Conservation (phyloP, 1,140 invertebrate genomes). For the Drosophila tristis region DNA sequence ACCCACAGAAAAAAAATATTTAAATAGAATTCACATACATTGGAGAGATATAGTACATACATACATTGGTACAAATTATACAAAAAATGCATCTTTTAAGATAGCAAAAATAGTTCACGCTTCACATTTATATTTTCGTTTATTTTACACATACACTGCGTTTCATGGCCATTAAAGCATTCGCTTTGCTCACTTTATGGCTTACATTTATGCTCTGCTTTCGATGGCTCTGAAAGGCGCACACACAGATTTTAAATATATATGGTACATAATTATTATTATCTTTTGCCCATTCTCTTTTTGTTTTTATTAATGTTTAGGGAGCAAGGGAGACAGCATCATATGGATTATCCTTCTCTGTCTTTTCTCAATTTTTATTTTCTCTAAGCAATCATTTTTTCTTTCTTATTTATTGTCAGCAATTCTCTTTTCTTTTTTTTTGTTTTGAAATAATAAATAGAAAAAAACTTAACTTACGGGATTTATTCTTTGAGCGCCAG, state of each 20-base stretch:
- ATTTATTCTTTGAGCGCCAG: slow-evolving; percentile 24
- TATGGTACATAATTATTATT: slow-evolving; percentile 7
- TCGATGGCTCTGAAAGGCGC: slow-evolving; percentile 12
- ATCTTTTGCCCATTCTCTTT: slow-evolving; percentile 6
- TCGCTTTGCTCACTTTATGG: neutral
- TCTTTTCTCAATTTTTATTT: slow-evolving; percentile 10
- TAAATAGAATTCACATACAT: slow-evolving; percentile 20
- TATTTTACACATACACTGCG: slow-evolving; percentile 26
- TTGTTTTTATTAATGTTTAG: slow-evolving; percentile 11
- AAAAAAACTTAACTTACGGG: slow-evolving; percentile 3
- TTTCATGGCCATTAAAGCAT: slow-evolving; percentile 26
- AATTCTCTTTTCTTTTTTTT: slow-evolving; percentile 56
- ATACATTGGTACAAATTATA: slow-evolving; percentile 33
- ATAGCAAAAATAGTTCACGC: slow-evolving; percentile 59
- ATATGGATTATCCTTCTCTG: slow-evolving; percentile 3
- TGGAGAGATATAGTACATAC: slow-evolving; percentile 4
- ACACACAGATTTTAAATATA: slow-evolving; percentile 10
- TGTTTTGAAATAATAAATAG: slow-evolving; percentile 19
- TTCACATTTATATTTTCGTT: slow-evolving; percentile 38
- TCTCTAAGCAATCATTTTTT: slow-evolving; percentile 12
- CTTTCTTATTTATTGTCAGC: slow-evolving; percentile 68
- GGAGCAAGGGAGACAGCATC: slow-evolving; percentile 22
- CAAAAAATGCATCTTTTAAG: slow-evolving; percentile 41
- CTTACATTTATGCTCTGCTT: neutral
- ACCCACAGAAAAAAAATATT: slow-evolving; percentile 28